These are phyloP conservation scores for Mystacides longicornis DNA, from an alignment of 2,888 invertebrate genomes.

Conservation along the genomic window DNA sequence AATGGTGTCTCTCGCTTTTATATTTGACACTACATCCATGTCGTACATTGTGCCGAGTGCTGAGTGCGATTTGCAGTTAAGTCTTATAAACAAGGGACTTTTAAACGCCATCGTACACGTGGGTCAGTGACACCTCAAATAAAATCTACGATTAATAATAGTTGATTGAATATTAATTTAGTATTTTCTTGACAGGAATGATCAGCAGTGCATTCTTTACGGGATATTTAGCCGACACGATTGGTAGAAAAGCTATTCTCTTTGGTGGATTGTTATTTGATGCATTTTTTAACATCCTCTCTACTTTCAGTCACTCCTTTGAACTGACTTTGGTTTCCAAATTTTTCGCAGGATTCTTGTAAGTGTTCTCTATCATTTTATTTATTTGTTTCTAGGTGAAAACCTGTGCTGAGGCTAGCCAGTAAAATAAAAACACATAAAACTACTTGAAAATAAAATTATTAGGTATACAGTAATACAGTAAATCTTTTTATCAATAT, in stretches of 20 bases:
- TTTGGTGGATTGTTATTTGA: constrained; percentile 58
- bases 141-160: too few species aligned
- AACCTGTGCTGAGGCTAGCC: not conserved
- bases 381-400: not conserved
- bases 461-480: too few species aligned
- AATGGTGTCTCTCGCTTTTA: constrained; percentile 45
- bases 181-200: constrained; percentile 54
- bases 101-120: constrained; percentile 50
- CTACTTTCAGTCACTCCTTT: constrained; percentile 59
- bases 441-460: too few species aligned
- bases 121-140: too few species aligned
- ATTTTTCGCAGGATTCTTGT: constrained; percentile 54
- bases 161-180: not conserved
- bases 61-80: constrained; percentile 46
- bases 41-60: constrained; percentile 50
- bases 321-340: constrained; percentile 58
- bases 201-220: constrained; percentile 65
- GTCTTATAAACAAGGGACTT: constrained; percentile 47
- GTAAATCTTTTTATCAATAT: too few species aligned
- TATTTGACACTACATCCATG: constrained; percentile 47
- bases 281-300: constrained; percentile 54
- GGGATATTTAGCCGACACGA: constrained; percentile 70
- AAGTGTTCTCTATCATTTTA: not conserved
- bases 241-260: constrained; percentile 61
- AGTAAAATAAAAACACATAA: too few species aligned